These are phyloP conservation scores for Oreohelix idahoensis DNA, from an alignment of 1,140 invertebrate genomes.

Conservation along the genomic window DNA sequence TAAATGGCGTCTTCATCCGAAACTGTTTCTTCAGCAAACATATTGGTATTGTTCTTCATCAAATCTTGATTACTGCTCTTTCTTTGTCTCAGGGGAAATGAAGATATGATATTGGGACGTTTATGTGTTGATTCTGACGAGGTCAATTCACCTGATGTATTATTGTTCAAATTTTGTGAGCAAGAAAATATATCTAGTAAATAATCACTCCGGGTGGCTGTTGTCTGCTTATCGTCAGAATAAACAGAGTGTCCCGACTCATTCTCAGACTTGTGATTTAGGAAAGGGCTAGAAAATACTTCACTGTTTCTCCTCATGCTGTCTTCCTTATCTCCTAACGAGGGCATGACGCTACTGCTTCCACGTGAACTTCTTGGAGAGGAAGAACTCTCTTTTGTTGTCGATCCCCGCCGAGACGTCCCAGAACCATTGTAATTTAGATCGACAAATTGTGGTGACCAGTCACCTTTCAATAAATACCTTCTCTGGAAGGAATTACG, in stretches of 20 bases:
- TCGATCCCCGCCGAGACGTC: not conserved
- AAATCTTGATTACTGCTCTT: no score
- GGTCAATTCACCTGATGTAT: not conserved
- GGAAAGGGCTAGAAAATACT: not conserved
- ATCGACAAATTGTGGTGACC: slow-evolving; percentile 23
- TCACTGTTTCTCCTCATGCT: not conserved
- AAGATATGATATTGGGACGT: no score
- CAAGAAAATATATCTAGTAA: not conserved
- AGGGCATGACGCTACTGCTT: not conserved
- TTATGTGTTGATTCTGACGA: not conserved
- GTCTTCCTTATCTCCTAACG: not conserved
- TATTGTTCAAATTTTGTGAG: not conserved
- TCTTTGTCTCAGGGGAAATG: no score
- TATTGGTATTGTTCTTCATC: no score
- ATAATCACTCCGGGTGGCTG: not conserved
- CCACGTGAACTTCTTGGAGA: not conserved
- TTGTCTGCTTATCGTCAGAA: not conserved
- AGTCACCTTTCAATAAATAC: slow-evolving; percentile 16
- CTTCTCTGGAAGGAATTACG: not conserved
- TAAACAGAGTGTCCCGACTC: not conserved
- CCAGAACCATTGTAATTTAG: not conserved
- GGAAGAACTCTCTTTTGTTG: not conserved
- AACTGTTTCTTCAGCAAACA: not conserved
- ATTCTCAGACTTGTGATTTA: not conserved
- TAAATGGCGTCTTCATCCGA: not conserved